These are phyloP conservation scores for Heteractis magnifica DNA, from an alignment of 92 coral and sea anemone species.

Conservation along the genomic window DNA sequence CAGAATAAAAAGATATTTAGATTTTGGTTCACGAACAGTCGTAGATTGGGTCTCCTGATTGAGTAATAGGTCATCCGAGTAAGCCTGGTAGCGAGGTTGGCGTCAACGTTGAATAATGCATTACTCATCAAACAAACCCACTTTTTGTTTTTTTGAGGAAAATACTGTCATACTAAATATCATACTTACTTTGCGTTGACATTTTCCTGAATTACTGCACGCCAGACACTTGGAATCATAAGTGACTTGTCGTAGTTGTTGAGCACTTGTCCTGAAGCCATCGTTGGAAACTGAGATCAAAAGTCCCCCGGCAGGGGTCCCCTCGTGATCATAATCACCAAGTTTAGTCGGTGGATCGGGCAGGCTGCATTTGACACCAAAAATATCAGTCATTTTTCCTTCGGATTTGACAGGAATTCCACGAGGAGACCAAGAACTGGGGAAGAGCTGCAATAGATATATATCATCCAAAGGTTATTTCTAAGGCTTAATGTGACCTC, in stretches of 20 bases:
- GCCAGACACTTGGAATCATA: constrained; percentile 48
- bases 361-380: constrained; percentile 41
- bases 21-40: not conserved
- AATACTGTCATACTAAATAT: too few species aligned
- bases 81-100: too few species aligned
- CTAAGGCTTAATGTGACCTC: not conserved
- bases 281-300: constrained; percentile 44
- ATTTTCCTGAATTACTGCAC: constrained; percentile 36
- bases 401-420: not conserved
- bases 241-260: constrained; percentile 23
- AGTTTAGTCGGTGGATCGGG: constrained; percentile 21
- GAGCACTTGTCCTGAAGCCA: constrained; percentile 28
- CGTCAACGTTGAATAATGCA: too few species aligned
- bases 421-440: constrained; percentile 5
- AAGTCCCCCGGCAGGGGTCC: constrained; percentile 47
- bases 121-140: too few species aligned
- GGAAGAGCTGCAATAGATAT: not conserved
- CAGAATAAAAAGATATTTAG: not conserved
- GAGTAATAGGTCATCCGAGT: too few species aligned
- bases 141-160: too few species aligned
- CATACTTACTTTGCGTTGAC: constrained; percentile 33
- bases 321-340: constrained; percentile 14
- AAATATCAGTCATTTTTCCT: constrained; percentile 36
- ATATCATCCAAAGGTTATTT: not conserved
- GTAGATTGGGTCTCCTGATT: not conserved